These are phyloP conservation scores for Chroicocephalus ridibundus DNA, from an alignment of 2,113 vertebrate genomes.

Conservation along the genomic window DNA sequence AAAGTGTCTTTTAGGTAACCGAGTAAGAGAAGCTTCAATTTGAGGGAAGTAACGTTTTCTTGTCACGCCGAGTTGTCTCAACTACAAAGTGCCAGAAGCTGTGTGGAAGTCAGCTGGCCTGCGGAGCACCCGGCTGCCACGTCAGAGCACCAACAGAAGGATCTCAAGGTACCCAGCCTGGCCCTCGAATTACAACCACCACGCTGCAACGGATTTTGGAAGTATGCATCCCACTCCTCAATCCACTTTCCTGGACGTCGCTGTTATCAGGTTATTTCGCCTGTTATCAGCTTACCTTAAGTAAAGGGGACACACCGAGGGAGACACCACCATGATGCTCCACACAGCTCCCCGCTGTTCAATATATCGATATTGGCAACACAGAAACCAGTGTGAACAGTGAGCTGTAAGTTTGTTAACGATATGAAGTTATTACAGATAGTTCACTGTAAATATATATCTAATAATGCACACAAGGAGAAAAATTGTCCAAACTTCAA, in stretches of 20 bases:
- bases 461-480: neutral
- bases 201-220: neutral
- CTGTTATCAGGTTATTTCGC: neutral
- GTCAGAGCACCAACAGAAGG: neutral
- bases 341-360: neutral
- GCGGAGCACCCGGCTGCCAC: neutral
- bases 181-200: neutral
- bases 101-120: neutral
- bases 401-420: neutral
- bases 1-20: neutral
- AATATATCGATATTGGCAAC: neutral
- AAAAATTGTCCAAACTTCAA: neutral
- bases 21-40: neutral
- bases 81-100: neutral
- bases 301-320: neutral
- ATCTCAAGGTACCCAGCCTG: neutral
- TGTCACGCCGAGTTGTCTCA: neutral
- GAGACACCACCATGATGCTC: neutral
- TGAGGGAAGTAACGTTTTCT: neutral
- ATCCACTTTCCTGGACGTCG: fast-evolving
- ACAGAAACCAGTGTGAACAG: neutral
- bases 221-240: neutral
- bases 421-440: neutral
- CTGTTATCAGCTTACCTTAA: neutral
- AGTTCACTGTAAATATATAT: neutral